Base-by-base conservation (phyloP, 2,113 vertebrate genomes). In the Cavia aperea region DNA sequence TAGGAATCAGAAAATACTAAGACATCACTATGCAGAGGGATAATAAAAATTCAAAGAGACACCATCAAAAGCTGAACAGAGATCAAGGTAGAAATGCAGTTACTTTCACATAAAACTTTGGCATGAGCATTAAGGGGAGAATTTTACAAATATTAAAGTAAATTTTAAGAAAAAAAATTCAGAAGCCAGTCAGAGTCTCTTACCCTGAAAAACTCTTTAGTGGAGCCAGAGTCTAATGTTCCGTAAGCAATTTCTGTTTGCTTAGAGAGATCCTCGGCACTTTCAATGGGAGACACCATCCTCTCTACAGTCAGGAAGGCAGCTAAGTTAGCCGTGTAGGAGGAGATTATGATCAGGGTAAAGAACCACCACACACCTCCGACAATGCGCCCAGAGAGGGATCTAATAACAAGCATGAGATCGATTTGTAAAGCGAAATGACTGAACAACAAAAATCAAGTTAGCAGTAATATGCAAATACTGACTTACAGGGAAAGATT, bases 341-440 rank as follows among this genome's bases (percentile, higher is more conserved):
- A 99, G 95, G 99, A 99, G 98, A 99, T 99, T 98, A 99, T 99
- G 98, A 99, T 99, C 96, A 99, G 97, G 97, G 99, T 99, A 98
- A 99, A 99, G 98, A 99, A 99, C 99, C 99, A 99, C 99, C 99
- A 99, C 92, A 99, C 99, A 89, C 99, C 99, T 95, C 99, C 99
- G 96, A 99, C 99, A 97, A 99, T 99, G 94, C 99, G 99, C 86
- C 99, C 99, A 96, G 99, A 99, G 96, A 99, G 98, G 97, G 99
- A 99, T 98, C 99, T 99, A 97, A 97, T 97, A 95, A 98, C 96
- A 98, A 97, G 97, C 96, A 98, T 97, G 98, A 98, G 95, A 98
- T 96, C 96, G 96, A 98, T 97, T 98, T 97, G 95, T 97, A 97
- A 97, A 97, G 96, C 96, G 94, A 97, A 98, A 97, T 97, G 96